Evolutionary conservation across 1,140 invertebrate species (phyloP).

Genomic region (Hestina assimilis): DNA sequence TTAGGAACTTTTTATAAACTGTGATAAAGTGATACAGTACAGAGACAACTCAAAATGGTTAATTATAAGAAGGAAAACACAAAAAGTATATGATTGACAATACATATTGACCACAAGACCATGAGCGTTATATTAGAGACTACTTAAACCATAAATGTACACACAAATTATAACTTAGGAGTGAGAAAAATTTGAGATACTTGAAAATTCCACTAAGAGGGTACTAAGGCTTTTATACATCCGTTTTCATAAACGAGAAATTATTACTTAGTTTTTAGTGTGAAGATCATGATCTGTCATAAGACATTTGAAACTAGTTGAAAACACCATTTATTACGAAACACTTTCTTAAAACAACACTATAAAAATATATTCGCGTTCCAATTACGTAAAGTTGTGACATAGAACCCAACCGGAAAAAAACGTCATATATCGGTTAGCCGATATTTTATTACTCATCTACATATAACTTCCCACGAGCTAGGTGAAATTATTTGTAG

Average conservation of each 20-base stretch:
- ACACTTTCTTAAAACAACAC: conserved; percentile 6
- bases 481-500: conserved; percentile 44
- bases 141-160: too few relatives aligned
- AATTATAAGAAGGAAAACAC: too few relatives aligned
- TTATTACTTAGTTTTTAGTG: background rate
- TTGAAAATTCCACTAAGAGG: too few relatives aligned
- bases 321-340: conserved; percentile 1
- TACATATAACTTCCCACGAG: conserved; percentile 29
- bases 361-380: conserved; percentile 12
- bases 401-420: conserved; percentile 41
- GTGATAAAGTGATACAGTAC: too few relatives aligned
- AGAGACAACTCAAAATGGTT: too few relatives aligned
- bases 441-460: conserved; percentile 32
- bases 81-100: too few relatives aligned
- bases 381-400: conserved; percentile 36
- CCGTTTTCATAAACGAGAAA: background rate
- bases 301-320: conserved; percentile 10
- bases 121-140: too few relatives aligned
- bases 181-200: too few relatives aligned
- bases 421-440: conserved; percentile 36
- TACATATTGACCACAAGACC: too few relatives aligned
- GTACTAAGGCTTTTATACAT: too few relatives aligned
- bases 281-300: background rate
- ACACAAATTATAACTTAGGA: too few relatives aligned
- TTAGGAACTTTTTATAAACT: too few relatives aligned